Base-by-base conservation (phyloP, 2,797 vertebrate species). In the Melanotaenia pygmaea region DNA sequence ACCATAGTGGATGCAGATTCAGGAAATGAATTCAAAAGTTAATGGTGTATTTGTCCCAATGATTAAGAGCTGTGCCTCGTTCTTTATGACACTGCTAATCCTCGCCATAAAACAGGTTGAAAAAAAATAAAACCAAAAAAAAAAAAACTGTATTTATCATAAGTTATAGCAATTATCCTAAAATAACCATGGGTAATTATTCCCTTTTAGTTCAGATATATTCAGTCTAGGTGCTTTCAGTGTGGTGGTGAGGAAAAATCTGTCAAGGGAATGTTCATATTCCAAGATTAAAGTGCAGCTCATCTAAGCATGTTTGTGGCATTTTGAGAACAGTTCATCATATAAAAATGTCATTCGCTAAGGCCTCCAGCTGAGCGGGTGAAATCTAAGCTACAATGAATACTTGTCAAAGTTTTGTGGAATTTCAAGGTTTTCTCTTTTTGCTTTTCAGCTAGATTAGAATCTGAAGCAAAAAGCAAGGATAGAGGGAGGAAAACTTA, bases 281-380 rank as follows among this genome's bases (percentile, higher is more conserved):
- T 93, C 90, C 83, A 79, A 92, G 93, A 94, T 95, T 93, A 94
- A 92, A 92, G 87, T 72, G 91, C 91, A 92, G 93, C 93, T 96
- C 95, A 95, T 96, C 94, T 94, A 91, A 96, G 95, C 94, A 93
- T 92, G 62, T 96, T 91, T 86, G 91, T 94, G 94, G 93, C 94
- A 92, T 95, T 96, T 95, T 94, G 93, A 95, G 95, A 95, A 87
- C 91, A 93, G 94, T 94, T 84, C 87, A 89, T 96, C 94, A 93
- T 94, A 94, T 95, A 95, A 95, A 95, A 94, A 95, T 94, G 94
- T 95, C 95, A 94, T 85, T 83, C 83, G 85, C 79, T 84, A 84
- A 89, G 56, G 86, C 92, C 94, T 95, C 95, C 95, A 93, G 94
- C 91, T 54, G 95, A 88, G 95, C 94, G 89, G 90, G 87, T 94